Conservation (phyloP, 2,797 vertebrate genomes). For the Danio choprae region DNA sequence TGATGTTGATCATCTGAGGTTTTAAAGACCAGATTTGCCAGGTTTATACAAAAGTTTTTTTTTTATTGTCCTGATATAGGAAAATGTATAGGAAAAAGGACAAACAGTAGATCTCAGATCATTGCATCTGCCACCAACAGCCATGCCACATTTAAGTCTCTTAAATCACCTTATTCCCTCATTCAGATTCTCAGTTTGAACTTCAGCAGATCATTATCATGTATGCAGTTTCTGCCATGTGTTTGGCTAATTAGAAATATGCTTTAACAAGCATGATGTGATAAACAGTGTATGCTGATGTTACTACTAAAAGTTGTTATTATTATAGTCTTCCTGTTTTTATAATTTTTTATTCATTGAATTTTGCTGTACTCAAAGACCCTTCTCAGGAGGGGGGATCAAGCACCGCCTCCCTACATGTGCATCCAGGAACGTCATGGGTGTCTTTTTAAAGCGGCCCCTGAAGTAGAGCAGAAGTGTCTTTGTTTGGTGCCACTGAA, state of each 20-base stretch:
- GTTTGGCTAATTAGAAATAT: neutral
- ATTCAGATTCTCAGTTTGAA: no score
- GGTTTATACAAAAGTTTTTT: no score
- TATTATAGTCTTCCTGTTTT: neutral
- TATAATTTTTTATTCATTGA: neutral
- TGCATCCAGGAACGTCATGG: conserved; percentile 32
- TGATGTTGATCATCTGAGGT: no score
- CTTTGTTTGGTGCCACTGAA: conserved; percentile 27
- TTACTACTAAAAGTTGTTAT: neutral
- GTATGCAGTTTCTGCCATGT: neutral
- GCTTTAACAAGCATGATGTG: no score
- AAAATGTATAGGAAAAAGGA: no score
- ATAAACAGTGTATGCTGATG: neutral
- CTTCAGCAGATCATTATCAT: neutral
- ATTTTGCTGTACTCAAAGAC: neutral
- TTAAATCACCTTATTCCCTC: no score
- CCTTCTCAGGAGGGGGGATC: neutral
- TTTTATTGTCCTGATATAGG: no score
- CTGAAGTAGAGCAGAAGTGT: conserved; percentile 12
- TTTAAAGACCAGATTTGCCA: no score
- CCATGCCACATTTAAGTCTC: no score
- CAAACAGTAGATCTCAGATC: no score
- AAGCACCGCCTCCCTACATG: conserved; percentile 7
- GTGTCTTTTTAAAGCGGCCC: conserved; percentile 3
- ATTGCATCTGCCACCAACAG: no score